Evolutionary conservation across 1,140 invertebrate species (phyloP).

Genomic region (Ceratina japonica): DNA sequence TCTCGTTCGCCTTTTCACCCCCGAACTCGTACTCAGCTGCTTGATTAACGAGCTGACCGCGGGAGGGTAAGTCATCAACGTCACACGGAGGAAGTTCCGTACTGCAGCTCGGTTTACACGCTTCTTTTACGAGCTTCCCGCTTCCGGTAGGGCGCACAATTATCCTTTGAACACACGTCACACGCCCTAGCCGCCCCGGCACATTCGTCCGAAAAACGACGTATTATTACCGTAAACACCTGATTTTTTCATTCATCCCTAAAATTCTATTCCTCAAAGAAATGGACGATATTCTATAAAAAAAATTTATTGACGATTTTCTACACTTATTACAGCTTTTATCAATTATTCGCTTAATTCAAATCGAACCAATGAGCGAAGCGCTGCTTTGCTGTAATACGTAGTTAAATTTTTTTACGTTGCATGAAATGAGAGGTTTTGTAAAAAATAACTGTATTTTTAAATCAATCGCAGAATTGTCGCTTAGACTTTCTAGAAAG

Average conservation of each 20-base stretch:
- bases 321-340: too few relatives aligned
- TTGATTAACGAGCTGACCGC: slow-evolving; percentile 91
- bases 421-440: too few relatives aligned
- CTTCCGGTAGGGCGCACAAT: slow-evolving; percentile 63
- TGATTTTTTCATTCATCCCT: neutral
- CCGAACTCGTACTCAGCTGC: slow-evolving; percentile 86
- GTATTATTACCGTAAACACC: slow-evolving; percentile 13
- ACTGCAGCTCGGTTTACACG: slow-evolving; percentile 65
- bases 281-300: too few relatives aligned
- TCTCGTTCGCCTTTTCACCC: slow-evolving; percentile 82
- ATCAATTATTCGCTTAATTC: too few relatives aligned
- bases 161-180: slow-evolving; percentile 51
- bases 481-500: too few relatives aligned
- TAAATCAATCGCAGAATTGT: too few relatives aligned
- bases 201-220: slow-evolving; percentile 48
- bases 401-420: too few relatives aligned
- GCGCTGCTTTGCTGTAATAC: too few relatives aligned
- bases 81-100: slow-evolving; percentile 64
- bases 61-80: slow-evolving; percentile 87
- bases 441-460: too few relatives aligned
- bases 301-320: too few relatives aligned
- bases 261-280: too few relatives aligned
- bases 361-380: too few relatives aligned
- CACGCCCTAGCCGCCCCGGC: slow-evolving; percentile 47
- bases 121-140: slow-evolving; percentile 64